Evolutionary conservation across 2,797 vertebrate genomes (phyloP).

Genomic region (Lepus oiostolus): DNA sequence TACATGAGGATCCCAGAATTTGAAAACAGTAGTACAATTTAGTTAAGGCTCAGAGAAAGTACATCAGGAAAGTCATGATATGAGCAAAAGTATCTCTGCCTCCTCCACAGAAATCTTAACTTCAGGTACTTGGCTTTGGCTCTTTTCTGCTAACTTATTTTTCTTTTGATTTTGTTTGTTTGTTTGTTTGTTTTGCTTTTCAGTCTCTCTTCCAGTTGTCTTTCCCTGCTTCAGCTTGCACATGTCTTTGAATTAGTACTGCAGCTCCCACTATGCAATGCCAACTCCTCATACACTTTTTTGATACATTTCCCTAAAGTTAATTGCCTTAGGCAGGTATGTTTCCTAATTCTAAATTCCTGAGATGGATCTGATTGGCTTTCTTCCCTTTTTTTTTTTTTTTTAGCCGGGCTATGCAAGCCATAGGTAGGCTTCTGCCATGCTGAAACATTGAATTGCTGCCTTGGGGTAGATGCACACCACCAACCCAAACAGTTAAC

Average conservation of each 20-base stretch:
- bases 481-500: conserved; percentile 36
- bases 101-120: background rate
- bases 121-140: background rate
- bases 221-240: conserved; percentile 24
- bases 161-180: too few relatives aligned
- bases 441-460: conserved; percentile 48
- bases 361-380: conserved; percentile 69
- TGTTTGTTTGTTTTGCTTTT: background rate
- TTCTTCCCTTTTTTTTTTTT: conserved; percentile 18
- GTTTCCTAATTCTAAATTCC: conserved; percentile 74
- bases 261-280: background rate
- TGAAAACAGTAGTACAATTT: background rate
- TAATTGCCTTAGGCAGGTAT: conserved; percentile 60
- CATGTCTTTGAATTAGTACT: background rate
- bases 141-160: background rate
- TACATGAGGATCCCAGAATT: conserved; percentile 19
- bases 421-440: conserved; percentile 11
- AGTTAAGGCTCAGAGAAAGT: background rate
- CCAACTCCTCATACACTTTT: conserved; percentile 4
- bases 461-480: conserved; percentile 20
- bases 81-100: background rate
- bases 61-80: background rate
- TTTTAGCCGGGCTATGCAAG: conserved; percentile 46
- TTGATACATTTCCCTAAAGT: conserved; percentile 32
- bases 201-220: background rate